Evolutionary conservation across 2,888 invertebrate species (phyloP).

Genomic region (Eupeodes latifasciatus): DNA sequence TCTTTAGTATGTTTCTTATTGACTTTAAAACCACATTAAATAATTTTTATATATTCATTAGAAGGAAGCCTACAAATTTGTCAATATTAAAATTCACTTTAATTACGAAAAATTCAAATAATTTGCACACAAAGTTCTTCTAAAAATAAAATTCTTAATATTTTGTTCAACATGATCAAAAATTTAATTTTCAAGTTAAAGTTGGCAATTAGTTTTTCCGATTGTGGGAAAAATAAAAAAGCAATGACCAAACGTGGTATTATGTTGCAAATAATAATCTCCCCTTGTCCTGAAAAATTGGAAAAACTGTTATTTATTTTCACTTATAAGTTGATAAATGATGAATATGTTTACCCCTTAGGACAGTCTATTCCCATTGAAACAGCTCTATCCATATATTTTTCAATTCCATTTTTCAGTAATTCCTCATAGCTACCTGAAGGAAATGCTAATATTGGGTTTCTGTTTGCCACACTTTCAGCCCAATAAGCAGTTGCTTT

Average conservation of each 20-base stretch:
- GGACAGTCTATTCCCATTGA: slow-evolving; percentile 16
- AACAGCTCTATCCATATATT: background rate
- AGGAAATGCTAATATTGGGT: slow-evolving; percentile 59
- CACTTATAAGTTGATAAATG: background rate
- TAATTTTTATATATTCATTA: too few relatives aligned
- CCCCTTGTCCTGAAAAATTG: slow-evolving; percentile 7
- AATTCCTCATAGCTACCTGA: background rate
- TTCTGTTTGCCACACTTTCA: slow-evolving; percentile 51
- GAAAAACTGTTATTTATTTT: background rate
- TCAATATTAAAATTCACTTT: too few relatives aligned
- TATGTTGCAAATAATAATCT: slow-evolving; percentile 10
- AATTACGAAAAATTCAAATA: too few relatives aligned
- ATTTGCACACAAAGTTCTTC: too few relatives aligned
- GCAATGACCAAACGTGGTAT: background rate
- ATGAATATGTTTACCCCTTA: background rate
- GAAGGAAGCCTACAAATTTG: too few relatives aligned
- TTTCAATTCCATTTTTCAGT: background rate
- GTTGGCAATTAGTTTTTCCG: background rate
- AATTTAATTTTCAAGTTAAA: too few relatives aligned
- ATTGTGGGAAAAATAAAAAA: background rate
- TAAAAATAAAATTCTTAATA: too few relatives aligned
- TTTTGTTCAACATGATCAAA: too few relatives aligned
- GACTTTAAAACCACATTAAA: too few relatives aligned
- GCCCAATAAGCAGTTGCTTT: slow-evolving; percentile 2
- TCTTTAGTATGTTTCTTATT: too few relatives aligned